A percentile compares a stretch with the other conserved stretches of the same genome.
phyloP scores from a whole-genome alignment of 1,140 invertebrate species.

The Scaptomyza hsui region DNA sequence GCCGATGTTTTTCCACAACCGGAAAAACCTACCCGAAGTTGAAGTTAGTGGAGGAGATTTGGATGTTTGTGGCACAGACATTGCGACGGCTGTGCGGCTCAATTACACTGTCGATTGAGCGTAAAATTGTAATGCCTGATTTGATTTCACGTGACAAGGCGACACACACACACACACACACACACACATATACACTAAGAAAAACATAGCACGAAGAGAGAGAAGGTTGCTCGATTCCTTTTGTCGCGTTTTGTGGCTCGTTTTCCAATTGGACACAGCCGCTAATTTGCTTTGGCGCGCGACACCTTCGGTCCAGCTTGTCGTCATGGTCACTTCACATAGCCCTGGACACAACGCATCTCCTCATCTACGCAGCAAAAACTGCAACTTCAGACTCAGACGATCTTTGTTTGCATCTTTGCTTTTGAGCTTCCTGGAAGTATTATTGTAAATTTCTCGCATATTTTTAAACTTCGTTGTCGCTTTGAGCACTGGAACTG shows the following conservation, averaged over 20 bases:
- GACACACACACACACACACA: conserved; percentile 34
- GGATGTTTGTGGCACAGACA: conserved; percentile 73
- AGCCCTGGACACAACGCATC: conserved; percentile 59
- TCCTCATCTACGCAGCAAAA: neutral
- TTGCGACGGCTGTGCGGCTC: conserved; percentile 75
- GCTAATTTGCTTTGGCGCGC: conserved; percentile 81
- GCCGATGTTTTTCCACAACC: conserved; percentile 52
- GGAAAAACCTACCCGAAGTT: conserved; percentile 46
- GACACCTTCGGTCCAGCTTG: conserved; percentile 56
- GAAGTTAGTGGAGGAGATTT: conserved; percentile 48
- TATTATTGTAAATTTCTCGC: conserved; percentile 81
- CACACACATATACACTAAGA: conserved; percentile 1
- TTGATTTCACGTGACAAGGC: conserved; percentile 78
- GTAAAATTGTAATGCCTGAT: conserved; percentile 81
- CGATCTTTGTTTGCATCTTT: conserved; percentile 53
- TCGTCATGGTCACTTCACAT: conserved; percentile 74
- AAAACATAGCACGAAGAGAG: conserved; percentile 10
- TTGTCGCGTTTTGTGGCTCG: conserved; percentile 51
- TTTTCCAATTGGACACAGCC: conserved; percentile 76
- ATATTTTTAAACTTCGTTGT: conserved; percentile 72
- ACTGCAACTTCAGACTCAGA: neutral
- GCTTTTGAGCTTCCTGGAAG: conserved; percentile 73
- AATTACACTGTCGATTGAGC: conserved; percentile 76
- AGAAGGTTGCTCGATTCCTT: conserved; percentile 17
- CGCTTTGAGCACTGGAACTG: conserved; percentile 44